These are phyloP conservation scores for Chondrilla cf. caribensis DNA, from an alignment of 37 sponge, comb jelly and placozoan species.

Conservation along the genomic window DNA sequence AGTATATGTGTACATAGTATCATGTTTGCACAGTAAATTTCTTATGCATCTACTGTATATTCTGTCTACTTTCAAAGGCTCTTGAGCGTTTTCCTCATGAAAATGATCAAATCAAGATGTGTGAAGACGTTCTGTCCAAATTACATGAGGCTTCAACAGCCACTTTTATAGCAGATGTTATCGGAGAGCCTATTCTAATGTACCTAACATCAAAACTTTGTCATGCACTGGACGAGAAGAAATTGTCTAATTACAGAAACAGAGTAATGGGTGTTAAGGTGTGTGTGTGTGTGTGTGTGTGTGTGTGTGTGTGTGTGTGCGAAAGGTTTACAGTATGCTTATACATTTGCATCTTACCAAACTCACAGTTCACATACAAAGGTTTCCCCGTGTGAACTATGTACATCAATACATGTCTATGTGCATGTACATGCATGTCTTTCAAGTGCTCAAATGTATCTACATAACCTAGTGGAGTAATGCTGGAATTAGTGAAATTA, in stretches of 20 bases:
- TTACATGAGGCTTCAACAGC: neutral
- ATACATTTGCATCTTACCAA: neutral
- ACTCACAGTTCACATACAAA: too few relatives aligned
- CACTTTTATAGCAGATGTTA: neutral
- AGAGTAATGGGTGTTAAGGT: conserved; percentile 9
- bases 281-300: conserved; percentile 14
- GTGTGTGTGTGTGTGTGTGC: conserved; percentile 36
- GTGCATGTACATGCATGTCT: neutral
- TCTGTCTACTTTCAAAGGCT: neutral
- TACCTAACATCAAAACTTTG: neutral
- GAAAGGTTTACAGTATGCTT: too few relatives aligned
- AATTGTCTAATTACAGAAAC: neutral
- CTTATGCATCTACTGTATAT: too few relatives aligned
- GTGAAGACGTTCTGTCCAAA: neutral
- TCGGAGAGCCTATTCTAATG: neutral
- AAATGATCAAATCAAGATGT: conserved; percentile 6
- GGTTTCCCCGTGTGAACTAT: too few relatives aligned
- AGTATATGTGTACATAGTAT: too few relatives aligned
- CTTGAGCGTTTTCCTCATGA: neutral
- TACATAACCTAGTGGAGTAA: too few relatives aligned
- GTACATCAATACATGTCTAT: conserved; percentile 21
- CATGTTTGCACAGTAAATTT: too few relatives aligned
- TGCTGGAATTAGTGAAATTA: too few relatives aligned
- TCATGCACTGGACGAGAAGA: neutral
- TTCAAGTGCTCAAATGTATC: too few relatives aligned